Evolutionary conservation across 2,797 vertebrate species (phyloP), one percentile per base, ranked within the genome.

Genomic region (Denticeps clupeoides): DNA sequence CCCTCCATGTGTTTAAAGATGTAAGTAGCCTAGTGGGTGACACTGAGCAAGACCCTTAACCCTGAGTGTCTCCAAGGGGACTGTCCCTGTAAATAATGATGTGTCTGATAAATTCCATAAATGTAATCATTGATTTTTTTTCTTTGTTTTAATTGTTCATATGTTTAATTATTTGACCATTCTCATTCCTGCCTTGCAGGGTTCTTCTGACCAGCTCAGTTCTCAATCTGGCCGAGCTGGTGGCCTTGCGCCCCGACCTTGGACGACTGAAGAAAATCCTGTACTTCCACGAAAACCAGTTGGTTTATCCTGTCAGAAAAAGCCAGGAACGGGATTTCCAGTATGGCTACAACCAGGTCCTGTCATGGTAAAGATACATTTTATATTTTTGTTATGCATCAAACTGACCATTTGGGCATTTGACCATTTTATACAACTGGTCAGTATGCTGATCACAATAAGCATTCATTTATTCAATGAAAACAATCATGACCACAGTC

Each of bases 261-360:
- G 82, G 80, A 50, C 74, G 65, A 61, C 75, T 99, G 60, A 92
- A 83, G 80, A 99, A 96, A 75, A 75, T 99, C 47, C 80, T 97
- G 56, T 99, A 96, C 74, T 99, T 97, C 78, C 94, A 97, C 4
- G 94, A 99, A 76, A 99, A 99, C 78, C 94, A 99, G 68, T 77
- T 99, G 79, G 78, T 78, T 1, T 97, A 97, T 74, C 83, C 83
- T 0, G 71, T 83, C 37, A 76, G 73, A 49, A 93, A 88, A 71
- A 81, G 70, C 73, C 89, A 91, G 70, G 83, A 94, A 48, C 79
- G 90, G 56, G 93, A 84, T 72, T 97, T 96, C 73, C 93, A 99
- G 55, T 97, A 95, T 3, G 93, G 94, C 56, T 99, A 99, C 79
- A 97, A 97, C 83, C 93, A 99, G 78, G 71, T 99, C 64, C 85